Percentiles rank a stretch among this genome's conserved stretches.
These are phyloP conservation scores for Varanus salvator DNA, from an alignment of 2,113 vertebrate genomes.

Conservation along the genomic window DNA sequence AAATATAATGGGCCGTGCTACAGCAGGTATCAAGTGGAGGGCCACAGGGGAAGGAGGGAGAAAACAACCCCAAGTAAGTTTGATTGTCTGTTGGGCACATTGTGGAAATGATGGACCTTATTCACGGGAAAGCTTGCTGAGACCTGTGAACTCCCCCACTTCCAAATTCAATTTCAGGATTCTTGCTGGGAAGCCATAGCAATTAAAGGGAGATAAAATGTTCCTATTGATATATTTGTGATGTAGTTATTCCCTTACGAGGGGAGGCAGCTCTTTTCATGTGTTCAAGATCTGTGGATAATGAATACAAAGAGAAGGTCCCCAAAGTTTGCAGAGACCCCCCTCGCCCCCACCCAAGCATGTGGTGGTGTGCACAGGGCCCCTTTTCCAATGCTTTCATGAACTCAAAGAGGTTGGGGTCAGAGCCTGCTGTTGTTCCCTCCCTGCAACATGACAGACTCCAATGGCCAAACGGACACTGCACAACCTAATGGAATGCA, in stretches of 20 bases:
- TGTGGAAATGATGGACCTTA: too few species aligned
- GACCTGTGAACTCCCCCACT: not conserved
- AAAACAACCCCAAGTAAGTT: too few species aligned
- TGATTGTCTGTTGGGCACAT: too few species aligned
- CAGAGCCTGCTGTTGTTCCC: not conserved
- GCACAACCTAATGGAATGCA: not conserved
- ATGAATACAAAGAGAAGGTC: not conserved
- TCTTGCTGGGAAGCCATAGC: not conserved
- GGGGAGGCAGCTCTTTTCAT: not conserved
- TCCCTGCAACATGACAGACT: not conserved
- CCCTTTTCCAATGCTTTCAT: not conserved
- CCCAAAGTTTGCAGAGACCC: not conserved
- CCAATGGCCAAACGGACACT: not conserved
- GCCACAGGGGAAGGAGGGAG: too few species aligned
- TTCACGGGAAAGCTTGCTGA: too few species aligned
- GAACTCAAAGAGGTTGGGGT: not conserved
- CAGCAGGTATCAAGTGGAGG: too few species aligned
- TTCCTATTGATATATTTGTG: not conserved
- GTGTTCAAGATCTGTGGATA: not conserved
- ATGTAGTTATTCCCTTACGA: not conserved
- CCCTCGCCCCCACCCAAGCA: not conserved
- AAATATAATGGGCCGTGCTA: not conserved
- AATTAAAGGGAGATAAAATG: not conserved
- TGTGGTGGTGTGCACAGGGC: not conserved
- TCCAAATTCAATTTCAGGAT: not conserved